A percentile compares a stretch with the other conserved stretches of the same genome.
Conservation (phyloP, 1,140 invertebrate genomes). For the Drosophila asahinai region DNA sequence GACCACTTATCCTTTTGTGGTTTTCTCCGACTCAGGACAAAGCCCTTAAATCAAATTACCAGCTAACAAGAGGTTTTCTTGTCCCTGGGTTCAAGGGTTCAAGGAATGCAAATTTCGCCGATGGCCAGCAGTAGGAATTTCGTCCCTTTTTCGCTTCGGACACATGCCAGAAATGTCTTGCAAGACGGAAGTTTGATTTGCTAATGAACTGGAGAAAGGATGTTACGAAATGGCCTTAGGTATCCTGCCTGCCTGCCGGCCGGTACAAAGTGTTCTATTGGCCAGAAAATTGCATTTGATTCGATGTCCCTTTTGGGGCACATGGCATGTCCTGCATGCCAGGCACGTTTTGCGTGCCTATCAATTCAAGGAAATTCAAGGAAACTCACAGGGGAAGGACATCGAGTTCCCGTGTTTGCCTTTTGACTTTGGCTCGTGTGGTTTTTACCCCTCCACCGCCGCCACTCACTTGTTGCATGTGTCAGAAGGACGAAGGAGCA, state of each 20-base stretch:
- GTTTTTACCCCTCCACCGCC: not conserved
- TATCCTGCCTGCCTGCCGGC: slow-evolving; percentile 9
- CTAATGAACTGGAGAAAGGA: slow-evolving; percentile 78
- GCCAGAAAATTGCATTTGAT: slow-evolving; percentile 82
- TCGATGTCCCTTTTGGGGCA: slow-evolving; percentile 45
- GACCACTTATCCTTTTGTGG: not conserved
- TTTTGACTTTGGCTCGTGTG: slow-evolving; percentile 33
- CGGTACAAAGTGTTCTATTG: slow-evolving; percentile 67
- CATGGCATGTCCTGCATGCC: slow-evolving; percentile 60
- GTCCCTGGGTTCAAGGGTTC: slow-evolving; percentile 34
- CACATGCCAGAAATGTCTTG: slow-evolving; percentile 60
- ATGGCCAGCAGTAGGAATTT: slow-evolving; percentile 31
- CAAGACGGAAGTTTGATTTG: slow-evolving; percentile 79
- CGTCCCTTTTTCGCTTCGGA: slow-evolving; percentile 51
- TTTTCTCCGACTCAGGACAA: slow-evolving; percentile 28
- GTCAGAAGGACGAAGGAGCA: slow-evolving; percentile 44
- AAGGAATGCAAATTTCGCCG: slow-evolving; percentile 64
- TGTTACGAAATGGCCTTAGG: slow-evolving; percentile 46
- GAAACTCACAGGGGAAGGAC: slow-evolving; percentile 42
- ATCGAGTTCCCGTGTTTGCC: slow-evolving; percentile 57
- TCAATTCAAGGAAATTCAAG: slow-evolving; percentile 23
- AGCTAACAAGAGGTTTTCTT: slow-evolving; percentile 59
- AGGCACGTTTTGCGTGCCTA: slow-evolving; percentile 70
- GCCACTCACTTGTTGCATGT: slow-evolving; percentile 62
- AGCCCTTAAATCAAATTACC: slow-evolving; percentile 74